Evolutionary conservation across 2,797 vertebrate genomes (phyloP), one percentile per base, ranked within the genome.

Genomic region (Enteromius unitaeniatus): DNA sequence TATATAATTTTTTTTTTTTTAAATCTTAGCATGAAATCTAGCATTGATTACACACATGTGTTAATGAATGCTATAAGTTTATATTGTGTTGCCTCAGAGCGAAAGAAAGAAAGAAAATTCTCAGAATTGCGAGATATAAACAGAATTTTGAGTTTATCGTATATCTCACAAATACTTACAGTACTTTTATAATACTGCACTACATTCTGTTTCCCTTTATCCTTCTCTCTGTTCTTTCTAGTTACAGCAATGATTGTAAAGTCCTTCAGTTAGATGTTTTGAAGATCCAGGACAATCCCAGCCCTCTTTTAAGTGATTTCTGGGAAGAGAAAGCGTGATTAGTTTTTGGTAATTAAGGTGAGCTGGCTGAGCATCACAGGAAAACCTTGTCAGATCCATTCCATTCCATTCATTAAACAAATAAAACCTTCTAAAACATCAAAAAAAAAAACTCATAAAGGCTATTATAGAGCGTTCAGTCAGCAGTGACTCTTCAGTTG

Each of bases 291-390:
- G 68, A 28, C 14, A 72, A 60, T 72, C 67, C 49, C 79, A 72
- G 37, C 7, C 70, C 23, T 81, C 26, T 42, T 72, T n/a, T 15
- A 47, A 58, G 14, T 28, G 37, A 47, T 72, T 81, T 81, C 67
- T 47, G 65, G 68, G 53, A 81, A 72, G 23, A 60, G 6, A 19
- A 47, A 28, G 28, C n/a, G 26, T 60, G 26, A 72, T 72, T 73
- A 81, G 53, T 72, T 26, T 81, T 31, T 73, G 28, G 69, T 73
- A 81, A 73, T 81, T 62, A 73, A 34, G 40, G 53, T 26, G 17
- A 13, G 68, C 40, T 62, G 37, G 23, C 51, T 60, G 51, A 28
- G 45, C 45, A 6, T 70, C 65, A 80, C 49, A 58, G 13, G 49
- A n/a, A 80, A 80, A n/a, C 49, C 15, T 13, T 40, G 19, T 45